Base-by-base conservation (phyloP, 2,113 vertebrate genomes). In the Pithys albifrons region DNA sequence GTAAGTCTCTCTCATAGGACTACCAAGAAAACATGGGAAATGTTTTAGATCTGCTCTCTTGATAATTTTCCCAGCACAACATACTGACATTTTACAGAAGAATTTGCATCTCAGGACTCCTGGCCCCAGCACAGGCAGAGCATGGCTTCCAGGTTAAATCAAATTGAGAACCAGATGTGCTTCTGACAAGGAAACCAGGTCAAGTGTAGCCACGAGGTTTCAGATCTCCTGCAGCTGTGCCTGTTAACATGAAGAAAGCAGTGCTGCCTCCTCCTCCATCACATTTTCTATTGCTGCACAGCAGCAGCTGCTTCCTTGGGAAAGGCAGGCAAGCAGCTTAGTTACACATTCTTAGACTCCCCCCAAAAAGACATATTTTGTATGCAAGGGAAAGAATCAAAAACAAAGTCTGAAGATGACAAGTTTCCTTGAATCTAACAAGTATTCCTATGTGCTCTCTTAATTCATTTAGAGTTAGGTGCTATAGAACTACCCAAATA, bases 111-210 rank as follows among this genome's bases (percentile, higher is more conserved):
- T n/a, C 31, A 5, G 66, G 61, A 59, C 48, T 76, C 48, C 73
- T 10, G 62, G 51, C 35, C 57, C 45, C 4, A 1, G 82, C 1
- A 1, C 39, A 66, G 19, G 58, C 70, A 90, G 46, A 88, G 7
- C 43, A 64, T 1, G 24, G 67, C 13, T 88, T 91, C 83, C 89
- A 92, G 85, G 59, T 58, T 91, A 94, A 79, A 65, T 69, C n/a
- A 75, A 72, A 91, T 1, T 66, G 49, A 93, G 91, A 94, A 86
- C 72, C 91, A 95, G 86, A 92, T 94, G 89, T 76, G 75, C 45
- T 88, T 88, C 61, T 88, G 89, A 81, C 83, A 91, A 86, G 76
- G 37, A 94, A 96, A 91, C 28, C 91, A 86, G 91, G 89, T 92
- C 93, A 96, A 95, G 86, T 57, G 61, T 57, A 76, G 58, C 71